Evolutionary conservation across 1,140 invertebrate species (phyloP), one percentile per base, ranked within the genome.

Genomic region (Atta cephalotes): DNA sequence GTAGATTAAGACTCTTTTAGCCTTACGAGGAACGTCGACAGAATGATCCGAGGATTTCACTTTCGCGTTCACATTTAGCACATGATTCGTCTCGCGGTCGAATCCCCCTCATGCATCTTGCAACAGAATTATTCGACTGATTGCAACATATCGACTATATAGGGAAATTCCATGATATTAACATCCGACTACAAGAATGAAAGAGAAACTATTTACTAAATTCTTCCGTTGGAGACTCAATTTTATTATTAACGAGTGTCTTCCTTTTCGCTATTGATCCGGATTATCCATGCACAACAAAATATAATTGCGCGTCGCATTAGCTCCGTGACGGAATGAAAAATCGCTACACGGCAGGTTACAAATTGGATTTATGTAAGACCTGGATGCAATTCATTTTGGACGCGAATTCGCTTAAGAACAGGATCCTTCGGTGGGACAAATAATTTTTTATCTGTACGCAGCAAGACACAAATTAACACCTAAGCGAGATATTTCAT

Each of bases 11-110:
- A 80, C 56, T 62, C 60, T 79, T 25, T n/a, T 25, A 45, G 12
- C 14, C 35, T 81, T 28, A 56, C 14, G n/a, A 1, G 1, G 28
- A 70, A 68, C 65, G 7, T 81, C n/a, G 78, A 71, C 58, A 71
- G 16, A 28, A 58, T 58, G 35, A 87, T 58, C 53, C 14, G 65
- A 62, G 39, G 49, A 89, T 89, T 89, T 89, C 87, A 88, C 87
- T 89, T 88, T 88, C 68, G 53, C 21, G 74, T 79, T 79, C 87
- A 63, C 80, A 12, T 45, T 39, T 68, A 56, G 60, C n/a, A 9
- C 56, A 7, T n/a, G 65, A 78, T 70, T 72, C 60, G 66, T 62
- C 76, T 60, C 31, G 53, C 14, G 35, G 35, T 51, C 31, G 53
- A 65, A n/a, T 12, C 18, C 53, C 35, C 31, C 28, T 16, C 45